Evolutionary conservation across 2,113 vertebrate genomes (phyloP), one percentile per base, ranked within the genome.

Genomic region (Notiomystis cincta): DNA sequence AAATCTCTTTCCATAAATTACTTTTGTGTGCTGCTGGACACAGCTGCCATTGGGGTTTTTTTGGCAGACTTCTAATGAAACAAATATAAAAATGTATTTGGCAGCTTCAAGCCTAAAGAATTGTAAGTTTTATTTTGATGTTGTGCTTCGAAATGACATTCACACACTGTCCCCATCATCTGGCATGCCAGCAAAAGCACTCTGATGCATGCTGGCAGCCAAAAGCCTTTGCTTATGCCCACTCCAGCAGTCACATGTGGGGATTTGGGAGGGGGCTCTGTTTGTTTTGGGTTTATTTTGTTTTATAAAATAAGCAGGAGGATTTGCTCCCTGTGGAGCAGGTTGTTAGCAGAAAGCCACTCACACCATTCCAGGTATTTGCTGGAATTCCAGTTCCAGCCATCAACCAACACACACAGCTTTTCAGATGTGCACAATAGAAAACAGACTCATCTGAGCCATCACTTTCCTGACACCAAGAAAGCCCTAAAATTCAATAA

Each of bases 41-140:
- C 53, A 82, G 87, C 77, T 85, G 84, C 33, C 18, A 4, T 42
- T 27, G 22, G 24, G 20, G 1, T 1, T 2, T 61, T 90, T 73
- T 66, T 70, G 56, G 87, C 73, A 89, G 70, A 35, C 48, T 61
- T 65, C n/a, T 70, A 38, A 11, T 16, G 54, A 76, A 77, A 42
- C n/a, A 57, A 69, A 76, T 42, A 83, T 2, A 51, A 87, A 78
- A 82, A 67, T 8, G 10, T n/a, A 40, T 40, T 71, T 76, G 78
- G 78, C 95, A 82, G 44, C 27, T 90, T 40, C 25, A 47, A 73
- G 66, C 60, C 79, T 85, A 82, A 95, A 71, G 45, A 94, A 95
- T 60, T 87, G 1, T 30, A 82, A 73, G 44, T 69, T 85, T 67
- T 65, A 35, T 78, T 91, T 87, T 85, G 61, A 61, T 90, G 82